Percentiles rank a stretch among this genome's conserved stretches.
Conservation (phyloP, 2,113 vertebrate species). For the Aviceda subcristata region DNA sequence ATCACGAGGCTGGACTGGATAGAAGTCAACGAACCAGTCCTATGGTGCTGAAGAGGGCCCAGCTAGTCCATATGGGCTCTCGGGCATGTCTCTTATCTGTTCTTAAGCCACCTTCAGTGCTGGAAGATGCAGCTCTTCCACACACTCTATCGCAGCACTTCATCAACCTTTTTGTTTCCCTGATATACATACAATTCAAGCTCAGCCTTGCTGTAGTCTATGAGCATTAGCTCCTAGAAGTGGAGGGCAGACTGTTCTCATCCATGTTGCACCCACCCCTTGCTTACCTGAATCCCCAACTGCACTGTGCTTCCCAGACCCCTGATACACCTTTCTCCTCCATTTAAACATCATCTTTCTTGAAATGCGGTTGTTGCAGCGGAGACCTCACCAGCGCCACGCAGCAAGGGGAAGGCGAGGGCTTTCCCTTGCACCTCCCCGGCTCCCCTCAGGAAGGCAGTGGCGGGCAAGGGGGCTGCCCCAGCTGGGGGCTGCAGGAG, state of each 20-base stretch:
- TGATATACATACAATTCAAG: rapidly evolving
- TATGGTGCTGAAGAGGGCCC: rapidly evolving
- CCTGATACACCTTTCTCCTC: neutral
- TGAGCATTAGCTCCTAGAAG: neutral
- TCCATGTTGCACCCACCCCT: neutral
- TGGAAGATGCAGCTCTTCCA: neutral
- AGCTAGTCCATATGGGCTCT: neutral
- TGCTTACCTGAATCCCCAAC: neutral
- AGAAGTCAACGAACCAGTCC: neutral
- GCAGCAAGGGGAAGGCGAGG: neutral
- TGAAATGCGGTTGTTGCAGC: neutral
- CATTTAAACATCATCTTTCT: neutral
- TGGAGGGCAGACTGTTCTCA: rapidly evolving
- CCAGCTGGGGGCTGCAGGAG: neutral
- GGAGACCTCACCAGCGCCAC: neutral
- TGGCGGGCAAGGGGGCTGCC: neutral
- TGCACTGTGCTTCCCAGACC: rapidly evolving
- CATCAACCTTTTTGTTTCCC: neutral
- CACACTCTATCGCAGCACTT: neutral
- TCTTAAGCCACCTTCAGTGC: neutral
- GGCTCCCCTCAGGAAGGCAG: neutral
- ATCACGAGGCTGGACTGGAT: neutral
- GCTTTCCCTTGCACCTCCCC: neutral
- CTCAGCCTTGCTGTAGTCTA: neutral
- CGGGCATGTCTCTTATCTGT: neutral